These are phyloP conservation scores for Piaya cayana DNA, from an alignment of 2,113 vertebrate species.

Conservation along the genomic window DNA sequence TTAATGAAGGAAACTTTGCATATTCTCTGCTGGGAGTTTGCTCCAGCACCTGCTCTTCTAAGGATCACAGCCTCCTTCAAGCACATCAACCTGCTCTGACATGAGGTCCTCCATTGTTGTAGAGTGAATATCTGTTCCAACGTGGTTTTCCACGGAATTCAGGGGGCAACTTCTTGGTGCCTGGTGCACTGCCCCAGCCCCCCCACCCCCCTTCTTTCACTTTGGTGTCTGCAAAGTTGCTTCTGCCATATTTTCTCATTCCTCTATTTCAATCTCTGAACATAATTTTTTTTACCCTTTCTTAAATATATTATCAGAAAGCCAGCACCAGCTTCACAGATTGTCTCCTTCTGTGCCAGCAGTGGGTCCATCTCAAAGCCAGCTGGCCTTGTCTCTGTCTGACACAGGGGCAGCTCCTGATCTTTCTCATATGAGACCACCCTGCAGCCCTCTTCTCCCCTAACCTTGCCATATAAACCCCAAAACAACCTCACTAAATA, in stretches of 20 bases:
- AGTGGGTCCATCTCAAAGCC: too few relatives aligned
- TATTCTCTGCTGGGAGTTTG: not conserved
- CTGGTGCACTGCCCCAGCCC: not conserved
- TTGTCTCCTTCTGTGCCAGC: not conserved
- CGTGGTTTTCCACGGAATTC: too few relatives aligned
- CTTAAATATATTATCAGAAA: not conserved
- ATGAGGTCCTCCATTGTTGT: not conserved
- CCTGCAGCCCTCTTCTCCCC: rapidly evolving
- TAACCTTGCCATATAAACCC: not conserved
- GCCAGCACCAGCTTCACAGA: rapidly evolving
- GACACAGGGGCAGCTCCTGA: not conserved
- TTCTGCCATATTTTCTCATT: not conserved
- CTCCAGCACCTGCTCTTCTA: rapidly evolving
- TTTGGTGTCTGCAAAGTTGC: not conserved
- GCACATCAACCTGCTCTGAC: not conserved
- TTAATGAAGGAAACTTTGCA: not conserved
- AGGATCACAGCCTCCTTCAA: not conserved
- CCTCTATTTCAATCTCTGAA: not conserved
- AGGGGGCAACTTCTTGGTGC: not conserved
- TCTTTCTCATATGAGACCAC: not conserved
- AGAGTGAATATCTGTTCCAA: not conserved
- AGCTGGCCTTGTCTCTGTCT: too few relatives aligned
- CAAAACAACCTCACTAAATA: not conserved
- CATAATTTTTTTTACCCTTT: not conserved
- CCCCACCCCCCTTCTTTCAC: not conserved